Evolutionary conservation across 1,140 invertebrate genomes (phyloP).

Genomic region (Subanguina moxae): DNA sequence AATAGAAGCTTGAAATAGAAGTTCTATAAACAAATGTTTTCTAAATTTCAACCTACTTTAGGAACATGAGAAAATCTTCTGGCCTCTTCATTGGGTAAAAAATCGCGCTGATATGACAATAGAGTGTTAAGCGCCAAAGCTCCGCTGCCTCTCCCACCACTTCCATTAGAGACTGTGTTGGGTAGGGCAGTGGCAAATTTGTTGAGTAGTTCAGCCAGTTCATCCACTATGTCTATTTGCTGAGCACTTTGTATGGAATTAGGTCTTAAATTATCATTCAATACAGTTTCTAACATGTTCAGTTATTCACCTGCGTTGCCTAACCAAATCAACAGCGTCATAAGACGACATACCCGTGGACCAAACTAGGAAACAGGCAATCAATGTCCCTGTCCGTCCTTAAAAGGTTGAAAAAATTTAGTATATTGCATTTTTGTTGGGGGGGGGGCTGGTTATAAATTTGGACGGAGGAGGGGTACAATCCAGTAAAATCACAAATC

Average conservation of each 20-base stretch:
- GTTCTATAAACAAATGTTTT: not conserved
- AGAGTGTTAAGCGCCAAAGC: conserved; percentile 21
- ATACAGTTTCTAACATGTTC: conserved; percentile 7
- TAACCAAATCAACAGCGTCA: conserved; percentile 36
- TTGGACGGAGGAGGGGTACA: too few relatives aligned
- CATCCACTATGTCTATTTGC: conserved; percentile 40
- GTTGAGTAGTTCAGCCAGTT: conserved; percentile 32
- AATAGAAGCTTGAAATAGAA: conserved; percentile 32
- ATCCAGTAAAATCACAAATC: too few relatives aligned
- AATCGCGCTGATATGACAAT: conserved; percentile 35
- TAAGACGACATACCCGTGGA: conserved; percentile 25
- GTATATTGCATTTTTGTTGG: too few relatives aligned
- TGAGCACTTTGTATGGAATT: conserved; percentile 45
- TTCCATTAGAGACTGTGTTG: conserved; percentile 1
- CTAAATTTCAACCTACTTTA: conserved; percentile 13
- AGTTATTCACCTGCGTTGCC: conserved; percentile 22
- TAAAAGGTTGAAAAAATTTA: too few relatives aligned
- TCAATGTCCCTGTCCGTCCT: conserved; percentile 41
- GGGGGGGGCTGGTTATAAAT: too few relatives aligned
- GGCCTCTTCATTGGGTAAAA: conserved; percentile 47
- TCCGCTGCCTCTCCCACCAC: conserved; percentile 12
- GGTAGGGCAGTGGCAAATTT: conserved; percentile 33
- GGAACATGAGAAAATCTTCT: conserved; percentile 40
- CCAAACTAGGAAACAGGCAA: conserved; percentile 46
- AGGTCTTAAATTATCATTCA: conserved; percentile 31